Conservation (phyloP, 2,113 vertebrate species). For the Cinclus cinclus region DNA sequence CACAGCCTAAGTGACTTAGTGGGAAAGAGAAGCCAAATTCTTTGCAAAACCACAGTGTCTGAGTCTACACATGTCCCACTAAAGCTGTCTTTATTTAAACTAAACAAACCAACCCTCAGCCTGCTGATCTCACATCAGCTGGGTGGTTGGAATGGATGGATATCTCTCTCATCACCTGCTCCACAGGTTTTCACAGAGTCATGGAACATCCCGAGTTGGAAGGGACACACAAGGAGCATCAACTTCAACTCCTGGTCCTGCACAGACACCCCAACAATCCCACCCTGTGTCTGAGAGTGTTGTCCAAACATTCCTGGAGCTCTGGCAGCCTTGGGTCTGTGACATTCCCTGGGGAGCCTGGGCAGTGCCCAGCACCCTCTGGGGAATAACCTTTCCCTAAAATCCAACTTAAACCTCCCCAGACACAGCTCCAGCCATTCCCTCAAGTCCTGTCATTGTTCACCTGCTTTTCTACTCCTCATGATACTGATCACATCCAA, state of each 20-base stretch:
- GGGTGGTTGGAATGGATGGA: neutral
- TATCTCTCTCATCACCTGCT: neutral
- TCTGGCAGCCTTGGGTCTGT: neutral
- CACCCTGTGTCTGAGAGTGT: rapidly evolving
- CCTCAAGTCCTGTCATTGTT: neutral
- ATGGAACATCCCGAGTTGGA: neutral
- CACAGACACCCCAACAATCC: neutral
- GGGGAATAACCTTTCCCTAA: neutral
- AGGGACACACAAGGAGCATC: neutral
- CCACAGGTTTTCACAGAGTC: neutral
- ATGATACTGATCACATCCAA: neutral
- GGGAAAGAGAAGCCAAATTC: constrained; percentile 14
- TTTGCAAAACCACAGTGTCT: constrained; percentile 39
- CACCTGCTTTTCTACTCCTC: neutral
- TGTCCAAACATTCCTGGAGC: neutral
- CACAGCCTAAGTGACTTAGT: neutral
- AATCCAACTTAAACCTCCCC: neutral
- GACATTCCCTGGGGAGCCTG: neutral
- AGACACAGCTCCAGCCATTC: neutral
- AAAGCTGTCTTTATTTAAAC: neutral
- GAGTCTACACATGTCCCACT: neutral
- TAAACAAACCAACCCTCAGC: neutral
- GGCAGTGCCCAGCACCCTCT: neutral
- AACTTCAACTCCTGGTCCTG: neutral
- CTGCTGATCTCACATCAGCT: neutral